Evolutionary conservation across 2,888 invertebrate genomes (phyloP).

Genomic region (Phyllotreta cruciferae): DNA sequence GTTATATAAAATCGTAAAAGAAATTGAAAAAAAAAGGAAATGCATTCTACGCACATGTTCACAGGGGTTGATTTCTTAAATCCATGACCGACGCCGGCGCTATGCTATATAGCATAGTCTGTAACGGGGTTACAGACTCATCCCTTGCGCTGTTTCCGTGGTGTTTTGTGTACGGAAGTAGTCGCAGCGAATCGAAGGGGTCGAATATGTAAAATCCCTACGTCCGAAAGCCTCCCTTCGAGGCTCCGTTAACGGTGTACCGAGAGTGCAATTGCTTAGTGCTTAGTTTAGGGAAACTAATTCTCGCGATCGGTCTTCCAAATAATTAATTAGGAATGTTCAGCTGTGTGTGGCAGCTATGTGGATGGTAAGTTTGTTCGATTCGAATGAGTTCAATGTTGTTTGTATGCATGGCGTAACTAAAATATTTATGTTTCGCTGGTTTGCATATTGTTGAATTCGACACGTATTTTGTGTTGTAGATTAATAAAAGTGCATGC

Average conservation of each 20-base stretch:
- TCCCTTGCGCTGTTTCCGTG: slow-evolving; percentile 24
- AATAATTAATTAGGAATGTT: slow-evolving; percentile 59
- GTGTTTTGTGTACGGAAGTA: slow-evolving; percentile 23
- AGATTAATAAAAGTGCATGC: neutral
- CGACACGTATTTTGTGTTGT: no score
- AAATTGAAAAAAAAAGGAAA: neutral
- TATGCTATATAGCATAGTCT: no score
- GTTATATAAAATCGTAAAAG: no score
- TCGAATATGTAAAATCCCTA: slow-evolving; percentile 15
- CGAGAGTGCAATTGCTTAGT: neutral
- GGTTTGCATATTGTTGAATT: neutral
- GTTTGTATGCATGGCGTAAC: neutral
- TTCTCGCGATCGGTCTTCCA: neutral
- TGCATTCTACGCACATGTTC: neutral
- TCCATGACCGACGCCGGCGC: slow-evolving; percentile 35
- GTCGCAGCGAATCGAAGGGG: slow-evolving; percentile 5
- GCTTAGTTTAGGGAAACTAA: neutral
- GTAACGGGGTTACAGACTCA: slow-evolving; percentile 20
- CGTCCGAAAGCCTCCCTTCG: slow-evolving; percentile 1
- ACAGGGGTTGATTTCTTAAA: slow-evolving; percentile 34
- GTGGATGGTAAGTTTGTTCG: slow-evolving; percentile 59
- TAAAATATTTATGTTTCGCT: neutral
- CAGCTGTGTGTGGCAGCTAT: slow-evolving; percentile 69
- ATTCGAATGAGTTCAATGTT: neutral
- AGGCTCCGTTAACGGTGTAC: neutral